Evolutionary conservation across 2,797 vertebrate species (phyloP).

Genomic region (Neosalanx taihuensis): DNA sequence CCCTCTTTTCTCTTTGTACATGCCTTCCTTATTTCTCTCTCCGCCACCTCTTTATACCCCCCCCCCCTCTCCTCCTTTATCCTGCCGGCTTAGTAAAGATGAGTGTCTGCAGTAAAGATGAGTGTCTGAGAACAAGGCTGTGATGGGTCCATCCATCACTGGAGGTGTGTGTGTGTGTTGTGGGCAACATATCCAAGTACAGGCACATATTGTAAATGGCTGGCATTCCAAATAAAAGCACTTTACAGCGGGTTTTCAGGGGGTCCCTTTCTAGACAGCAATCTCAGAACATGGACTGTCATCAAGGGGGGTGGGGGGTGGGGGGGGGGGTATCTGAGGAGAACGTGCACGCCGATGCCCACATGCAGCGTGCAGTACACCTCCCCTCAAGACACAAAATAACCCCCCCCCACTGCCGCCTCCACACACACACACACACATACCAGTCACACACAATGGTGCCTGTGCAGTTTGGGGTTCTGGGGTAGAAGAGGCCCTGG

Average conservation of each 20-base stretch:
- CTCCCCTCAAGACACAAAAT: not conserved
- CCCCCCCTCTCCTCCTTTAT: not conserved
- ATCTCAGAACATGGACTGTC: not conserved
- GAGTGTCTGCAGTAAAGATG: slow-evolving; percentile 16
- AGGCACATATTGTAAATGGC: slow-evolving; percentile 14
- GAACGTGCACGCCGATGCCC: too few species aligned
- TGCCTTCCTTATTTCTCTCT: not conserved
- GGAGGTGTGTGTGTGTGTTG: not conserved
- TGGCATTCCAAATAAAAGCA: slow-evolving; percentile 7
- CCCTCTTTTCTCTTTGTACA: not conserved
- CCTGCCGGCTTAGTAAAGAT: slow-evolving; percentile 10
- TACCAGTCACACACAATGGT: slow-evolving; percentile 3
- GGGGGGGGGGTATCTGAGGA: too few species aligned
- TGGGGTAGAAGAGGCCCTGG: slow-evolving; percentile 54
- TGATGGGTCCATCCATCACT: slow-evolving; percentile 18
- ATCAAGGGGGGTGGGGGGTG: slow-evolving; percentile 6
- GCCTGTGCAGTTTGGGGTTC: slow-evolving; percentile 25
- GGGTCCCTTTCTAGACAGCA: not conserved
- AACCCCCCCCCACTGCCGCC: not conserved
- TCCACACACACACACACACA: not conserved
- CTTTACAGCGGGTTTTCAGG: slow-evolving; percentile 8
- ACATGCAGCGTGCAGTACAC: not conserved
- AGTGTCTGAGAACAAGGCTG: not conserved
- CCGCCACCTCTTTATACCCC: not conserved
- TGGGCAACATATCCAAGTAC: not conserved